Evolutionary conservation across 2,797 vertebrate genomes (phyloP).

Genomic region (Poecile montanus): DNA sequence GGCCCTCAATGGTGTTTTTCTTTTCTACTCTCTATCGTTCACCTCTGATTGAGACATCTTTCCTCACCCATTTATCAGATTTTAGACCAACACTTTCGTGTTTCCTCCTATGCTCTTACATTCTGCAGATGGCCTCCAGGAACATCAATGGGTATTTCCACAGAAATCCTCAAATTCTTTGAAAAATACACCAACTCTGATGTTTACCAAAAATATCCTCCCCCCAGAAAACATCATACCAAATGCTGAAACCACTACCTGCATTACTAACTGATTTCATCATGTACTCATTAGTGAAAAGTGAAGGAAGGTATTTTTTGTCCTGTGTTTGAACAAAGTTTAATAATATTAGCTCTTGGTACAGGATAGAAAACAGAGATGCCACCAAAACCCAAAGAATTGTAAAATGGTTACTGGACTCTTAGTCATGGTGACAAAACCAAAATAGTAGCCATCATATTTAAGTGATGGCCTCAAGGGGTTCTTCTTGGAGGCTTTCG

Average conservation of each 20-base stretch:
- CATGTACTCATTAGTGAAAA: not conserved
- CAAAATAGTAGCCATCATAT: fast-evolving
- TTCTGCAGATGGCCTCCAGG: not conserved
- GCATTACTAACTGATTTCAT: not conserved
- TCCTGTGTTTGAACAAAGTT: not conserved
- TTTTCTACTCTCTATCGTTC: not conserved
- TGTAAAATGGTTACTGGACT: not conserved
- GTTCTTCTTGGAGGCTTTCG: not conserved
- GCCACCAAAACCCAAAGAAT: not conserved
- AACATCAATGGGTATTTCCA: not conserved
- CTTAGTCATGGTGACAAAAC: not conserved
- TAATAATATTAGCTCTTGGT: not conserved
- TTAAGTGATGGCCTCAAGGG: not conserved
- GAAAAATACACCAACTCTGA: not conserved
- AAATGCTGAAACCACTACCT: not conserved
- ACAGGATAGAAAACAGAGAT: not conserved
- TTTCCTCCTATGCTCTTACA: not conserved
- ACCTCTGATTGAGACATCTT: not conserved
- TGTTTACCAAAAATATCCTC: not conserved
- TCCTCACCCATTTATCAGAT: not conserved
- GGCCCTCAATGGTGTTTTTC: not conserved
- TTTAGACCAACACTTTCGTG: not conserved
- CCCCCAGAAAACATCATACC: not conserved
- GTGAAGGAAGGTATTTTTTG: not conserved
- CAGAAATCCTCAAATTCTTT: not conserved